These are phyloP conservation scores for Pollimyrus isidori DNA, from an alignment of 2,113 vertebrate species.

Conservation along the genomic window DNA sequence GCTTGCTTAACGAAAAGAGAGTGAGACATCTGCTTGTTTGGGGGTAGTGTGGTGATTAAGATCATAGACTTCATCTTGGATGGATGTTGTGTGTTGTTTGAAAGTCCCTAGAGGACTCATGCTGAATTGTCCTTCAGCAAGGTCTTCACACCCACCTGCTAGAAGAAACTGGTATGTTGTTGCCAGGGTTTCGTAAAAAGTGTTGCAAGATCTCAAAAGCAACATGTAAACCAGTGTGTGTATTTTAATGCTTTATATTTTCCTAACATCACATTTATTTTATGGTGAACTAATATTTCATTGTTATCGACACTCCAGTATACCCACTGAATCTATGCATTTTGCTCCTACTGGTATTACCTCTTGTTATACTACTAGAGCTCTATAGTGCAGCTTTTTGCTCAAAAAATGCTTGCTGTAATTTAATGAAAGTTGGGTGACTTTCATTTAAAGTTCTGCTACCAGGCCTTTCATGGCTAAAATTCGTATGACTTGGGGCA, in stretches of 20 bases:
- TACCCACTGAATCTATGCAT: background rate
- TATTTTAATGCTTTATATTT: background rate
- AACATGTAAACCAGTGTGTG: background rate
- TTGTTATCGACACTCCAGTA: background rate
- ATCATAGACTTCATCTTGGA: background rate
- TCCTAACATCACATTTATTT: background rate
- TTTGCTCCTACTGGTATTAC: background rate
- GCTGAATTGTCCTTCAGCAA: background rate
- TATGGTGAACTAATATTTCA: background rate
- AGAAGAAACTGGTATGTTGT: background rate
- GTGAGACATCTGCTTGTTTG: background rate
- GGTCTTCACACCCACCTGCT: background rate
- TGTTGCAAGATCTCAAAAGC: background rate
- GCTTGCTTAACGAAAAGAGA: background rate
- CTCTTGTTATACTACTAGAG: background rate
- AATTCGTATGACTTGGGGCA: background rate
- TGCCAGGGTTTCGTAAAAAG: background rate
- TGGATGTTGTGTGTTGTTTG: background rate
- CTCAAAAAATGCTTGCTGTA: background rate
- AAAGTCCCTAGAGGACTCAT: background rate
- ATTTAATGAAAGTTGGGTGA: background rate
- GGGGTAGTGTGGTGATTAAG: background rate
- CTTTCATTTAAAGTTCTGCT: background rate
- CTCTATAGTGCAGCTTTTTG: background rate
- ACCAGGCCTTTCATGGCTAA: background rate